A percentile compares a stretch with the other conserved stretches of the same genome.
Conservation (phyloP, 2,888 invertebrate species). For the Sycophila texana region DNA sequence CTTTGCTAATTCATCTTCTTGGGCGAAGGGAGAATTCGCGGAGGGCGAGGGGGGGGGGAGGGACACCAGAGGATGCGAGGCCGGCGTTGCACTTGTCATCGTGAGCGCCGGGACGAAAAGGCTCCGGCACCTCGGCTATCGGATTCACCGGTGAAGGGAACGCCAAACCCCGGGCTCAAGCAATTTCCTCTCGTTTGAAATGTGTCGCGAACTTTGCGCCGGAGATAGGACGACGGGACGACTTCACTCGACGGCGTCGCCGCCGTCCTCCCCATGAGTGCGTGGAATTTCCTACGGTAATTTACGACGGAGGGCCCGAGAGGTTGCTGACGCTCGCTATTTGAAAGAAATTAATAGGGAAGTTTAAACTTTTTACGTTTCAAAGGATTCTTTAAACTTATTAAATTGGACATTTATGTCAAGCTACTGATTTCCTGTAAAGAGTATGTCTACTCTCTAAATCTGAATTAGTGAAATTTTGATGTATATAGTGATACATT, state of each 20-base stretch:
- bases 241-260: background rate
- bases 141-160: constrained; percentile 9
- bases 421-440: too few species aligned
- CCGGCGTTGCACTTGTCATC: constrained; percentile 37
- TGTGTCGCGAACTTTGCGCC: constrained; percentile 15
- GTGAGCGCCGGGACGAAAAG: background rate
- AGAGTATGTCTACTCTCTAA: too few species aligned
- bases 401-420: too few species aligned
- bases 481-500: too few species aligned
- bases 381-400: too few species aligned
- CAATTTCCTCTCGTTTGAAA: constrained; percentile 33
- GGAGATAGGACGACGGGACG: background rate
- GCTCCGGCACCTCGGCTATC: constrained; percentile 15
- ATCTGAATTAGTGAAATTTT: too few species aligned
- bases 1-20: constrained; percentile 52
- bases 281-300: constrained; percentile 1
- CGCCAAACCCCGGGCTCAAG: background rate
- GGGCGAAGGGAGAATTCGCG: background rate
- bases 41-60: background rate
- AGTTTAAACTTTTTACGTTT: background rate
- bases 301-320: background rate
- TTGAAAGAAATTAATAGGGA: too few species aligned
- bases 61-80: background rate
- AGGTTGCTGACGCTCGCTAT: too few species aligned
- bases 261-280: background rate